Evolutionary conservation across 2,888 invertebrate species (phyloP).

Genomic region (Diaphora mendica): DNA sequence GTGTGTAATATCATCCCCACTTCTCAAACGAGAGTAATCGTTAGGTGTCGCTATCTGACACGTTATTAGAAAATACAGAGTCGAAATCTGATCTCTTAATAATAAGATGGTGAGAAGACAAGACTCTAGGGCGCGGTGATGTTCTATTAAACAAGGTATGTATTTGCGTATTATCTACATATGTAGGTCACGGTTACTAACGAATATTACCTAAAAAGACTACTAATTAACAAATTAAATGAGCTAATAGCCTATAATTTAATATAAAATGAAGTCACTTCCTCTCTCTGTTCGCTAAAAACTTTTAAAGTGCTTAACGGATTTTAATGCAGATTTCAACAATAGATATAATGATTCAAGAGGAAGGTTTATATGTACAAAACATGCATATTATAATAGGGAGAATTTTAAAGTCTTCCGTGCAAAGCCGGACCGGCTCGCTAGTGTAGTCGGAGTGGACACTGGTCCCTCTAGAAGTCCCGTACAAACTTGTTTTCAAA

Average conservation of each 20-base stretch:
- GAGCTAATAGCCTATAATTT: not conserved
- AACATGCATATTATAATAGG: too few relatives aligned
- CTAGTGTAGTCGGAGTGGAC: too few relatives aligned
- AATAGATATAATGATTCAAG: too few relatives aligned
- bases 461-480: not conserved
- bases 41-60: constrained; percentile 37
- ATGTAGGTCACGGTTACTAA: not conserved
- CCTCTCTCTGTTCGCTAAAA: too few relatives aligned
- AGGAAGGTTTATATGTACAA: too few relatives aligned
- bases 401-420: too few relatives aligned
- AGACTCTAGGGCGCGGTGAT: not conserved
- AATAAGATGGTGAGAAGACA: constrained; percentile 13
- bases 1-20: constrained; percentile 54
- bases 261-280: not conserved
- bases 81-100: constrained; percentile 45
- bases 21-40: constrained; percentile 52
- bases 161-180: not conserved
- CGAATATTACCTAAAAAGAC: not conserved
- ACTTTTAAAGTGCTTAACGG: too few relatives aligned
- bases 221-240: not conserved
- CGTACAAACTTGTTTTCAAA: not conserved
- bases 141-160: not conserved
- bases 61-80: constrained; percentile 48
- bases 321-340: too few relatives aligned
- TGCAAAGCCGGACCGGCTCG: too few relatives aligned